These are phyloP conservation scores for Poecilia gillii DNA, from an alignment of 2,797 vertebrate species.

Conservation along the genomic window DNA sequence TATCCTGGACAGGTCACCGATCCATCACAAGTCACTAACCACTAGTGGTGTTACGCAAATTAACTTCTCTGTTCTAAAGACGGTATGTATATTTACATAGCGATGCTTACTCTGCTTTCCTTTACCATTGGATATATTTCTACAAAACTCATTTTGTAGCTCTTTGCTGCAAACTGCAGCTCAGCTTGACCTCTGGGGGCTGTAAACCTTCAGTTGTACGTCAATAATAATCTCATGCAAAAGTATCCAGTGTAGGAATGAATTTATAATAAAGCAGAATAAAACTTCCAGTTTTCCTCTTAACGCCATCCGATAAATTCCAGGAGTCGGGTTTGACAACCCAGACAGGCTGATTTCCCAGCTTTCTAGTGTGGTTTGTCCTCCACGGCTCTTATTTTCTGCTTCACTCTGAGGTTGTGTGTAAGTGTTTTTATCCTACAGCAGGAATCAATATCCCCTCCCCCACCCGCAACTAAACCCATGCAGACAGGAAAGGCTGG, in stretches of 20 bases:
- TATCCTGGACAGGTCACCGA: neutral
- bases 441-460: neutral
- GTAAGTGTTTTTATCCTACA: neutral
- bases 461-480: neutral
- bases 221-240: neutral
- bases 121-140: neutral
- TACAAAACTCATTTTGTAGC: neutral
- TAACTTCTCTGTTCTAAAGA: neutral
- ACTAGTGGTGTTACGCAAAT: neutral
- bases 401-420: neutral
- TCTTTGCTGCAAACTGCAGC: neutral
- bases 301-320: neutral
- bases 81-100: neutral
- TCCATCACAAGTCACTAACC: neutral
- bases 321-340: conserved; percentile 11
- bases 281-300: neutral
- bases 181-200: neutral
- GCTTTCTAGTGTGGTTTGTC: conserved; percentile 9
- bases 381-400: neutral
- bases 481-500: conserved; percentile 7
- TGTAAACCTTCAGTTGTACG: neutral
- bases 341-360: conserved; percentile 16
- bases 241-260: neutral
- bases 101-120: neutral
- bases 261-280: neutral